phyloP scores from a whole-genome alignment of 1,140 invertebrate species.

The Samia ricini region DNA sequence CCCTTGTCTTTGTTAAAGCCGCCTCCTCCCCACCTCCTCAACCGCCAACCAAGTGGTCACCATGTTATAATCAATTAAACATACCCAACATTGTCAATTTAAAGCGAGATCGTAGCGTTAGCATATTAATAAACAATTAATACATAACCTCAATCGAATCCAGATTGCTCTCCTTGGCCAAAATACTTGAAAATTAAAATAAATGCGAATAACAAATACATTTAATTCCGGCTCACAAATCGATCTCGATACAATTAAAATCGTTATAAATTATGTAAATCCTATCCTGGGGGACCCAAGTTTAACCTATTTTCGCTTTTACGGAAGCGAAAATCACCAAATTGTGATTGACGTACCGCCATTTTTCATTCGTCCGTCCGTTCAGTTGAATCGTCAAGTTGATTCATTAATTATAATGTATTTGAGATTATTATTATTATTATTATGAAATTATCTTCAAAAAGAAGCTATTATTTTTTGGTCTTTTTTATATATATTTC shows the following conservation, averaged over 20 bases:
- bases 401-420: not conserved
- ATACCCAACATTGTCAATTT: too few species aligned
- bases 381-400: constrained; percentile 10
- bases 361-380: constrained; percentile 15
- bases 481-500: too few species aligned
- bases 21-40: too few species aligned
- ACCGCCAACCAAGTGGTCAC: too few species aligned
- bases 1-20: too few species aligned
- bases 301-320: constrained; percentile 2
- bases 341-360: constrained; percentile 20
- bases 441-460: not conserved
- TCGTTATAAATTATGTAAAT: not conserved
- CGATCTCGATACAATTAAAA: not conserved
- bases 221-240: not conserved
- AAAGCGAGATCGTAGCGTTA: too few species aligned
- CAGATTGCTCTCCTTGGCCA: too few species aligned
- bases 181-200: too few species aligned
- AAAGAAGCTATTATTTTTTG: not conserved
- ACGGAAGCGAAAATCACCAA: constrained; percentile 10
- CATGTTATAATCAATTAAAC: too few species aligned
- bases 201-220: not conserved
- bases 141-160: too few species aligned
- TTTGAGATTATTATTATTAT: too few species aligned
- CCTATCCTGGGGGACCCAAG: not conserved
- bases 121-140: too few species aligned